A percentile compares a stretch with the other conserved stretches of the same genome.
phyloP scores from a whole-genome alignment of 2,797 vertebrate species.

The Nyctalus aviator region DNA sequence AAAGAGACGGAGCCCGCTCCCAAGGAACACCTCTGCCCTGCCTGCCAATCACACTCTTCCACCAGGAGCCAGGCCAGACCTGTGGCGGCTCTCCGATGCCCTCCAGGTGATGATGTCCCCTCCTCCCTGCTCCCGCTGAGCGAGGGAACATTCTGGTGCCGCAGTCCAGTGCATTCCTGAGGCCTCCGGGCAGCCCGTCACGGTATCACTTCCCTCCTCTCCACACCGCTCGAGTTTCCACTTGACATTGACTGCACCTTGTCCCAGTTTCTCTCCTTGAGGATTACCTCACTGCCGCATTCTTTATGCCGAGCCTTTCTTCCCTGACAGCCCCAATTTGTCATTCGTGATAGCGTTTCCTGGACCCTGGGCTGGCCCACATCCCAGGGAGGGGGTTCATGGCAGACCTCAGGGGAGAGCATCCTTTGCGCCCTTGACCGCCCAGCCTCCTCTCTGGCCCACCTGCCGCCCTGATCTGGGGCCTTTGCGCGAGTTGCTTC shows the following conservation, averaged over 20 bases:
- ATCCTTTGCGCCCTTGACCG: not conserved
- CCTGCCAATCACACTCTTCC: not conserved
- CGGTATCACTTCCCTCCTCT: conserved; percentile 28
- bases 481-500: not conserved
- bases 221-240: conserved; percentile 14
- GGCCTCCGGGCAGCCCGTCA: not conserved
- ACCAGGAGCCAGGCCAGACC: not conserved
- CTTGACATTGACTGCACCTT: conserved; percentile 67
- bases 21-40: not conserved
- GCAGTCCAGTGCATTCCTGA: not conserved
- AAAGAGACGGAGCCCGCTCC: not conserved
- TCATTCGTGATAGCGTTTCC: conserved; percentile 55
- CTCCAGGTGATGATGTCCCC: not conserved
- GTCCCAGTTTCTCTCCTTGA: conserved; percentile 67
- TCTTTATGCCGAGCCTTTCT: conserved; percentile 42
- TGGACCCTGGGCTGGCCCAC: conserved; percentile 39
- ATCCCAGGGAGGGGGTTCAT: not conserved
- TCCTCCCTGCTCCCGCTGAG: not conserved
- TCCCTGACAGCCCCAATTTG: conserved; percentile 62
- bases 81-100: not conserved
- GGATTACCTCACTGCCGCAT: conserved; percentile 72
- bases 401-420: not conserved
- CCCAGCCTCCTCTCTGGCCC: not conserved
- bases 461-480: not conserved
- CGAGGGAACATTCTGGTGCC: not conserved